These are phyloP conservation scores for Miniopterus natalensis DNA, from an alignment of 2,113 vertebrate genomes.

Conservation along the genomic window DNA sequence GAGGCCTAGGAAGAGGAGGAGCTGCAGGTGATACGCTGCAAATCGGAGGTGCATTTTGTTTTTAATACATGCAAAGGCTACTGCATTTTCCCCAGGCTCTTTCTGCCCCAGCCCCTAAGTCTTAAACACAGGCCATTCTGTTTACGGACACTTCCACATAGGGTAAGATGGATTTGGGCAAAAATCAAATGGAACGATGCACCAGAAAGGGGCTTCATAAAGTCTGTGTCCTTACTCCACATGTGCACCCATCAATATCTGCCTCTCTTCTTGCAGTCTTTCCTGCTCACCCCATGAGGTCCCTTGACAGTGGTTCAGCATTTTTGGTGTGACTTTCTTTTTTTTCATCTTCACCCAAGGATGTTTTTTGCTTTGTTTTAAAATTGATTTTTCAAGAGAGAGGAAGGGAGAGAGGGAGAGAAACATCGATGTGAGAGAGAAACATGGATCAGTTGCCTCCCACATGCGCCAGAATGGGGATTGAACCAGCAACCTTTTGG, in stretches of 20 bases:
- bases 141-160: not conserved
- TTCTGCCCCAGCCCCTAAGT: not conserved
- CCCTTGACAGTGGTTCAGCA: not conserved
- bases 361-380: too few relatives aligned
- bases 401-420: too few relatives aligned
- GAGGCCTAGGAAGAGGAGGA: not conserved
- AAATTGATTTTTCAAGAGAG: too few relatives aligned
- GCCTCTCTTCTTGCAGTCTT: too few relatives aligned
- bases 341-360: too few relatives aligned
- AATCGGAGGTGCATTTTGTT: not conserved
- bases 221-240: too few relatives aligned
- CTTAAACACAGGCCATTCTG: not conserved
- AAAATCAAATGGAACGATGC: not conserved
- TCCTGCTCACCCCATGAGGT: accelerated
- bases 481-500: too few relatives aligned
- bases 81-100: not conserved
- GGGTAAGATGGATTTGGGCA: not conserved
- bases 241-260: accelerated
- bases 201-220: not conserved
- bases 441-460: too few relatives aligned
- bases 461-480: too few relatives aligned
- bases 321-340: not conserved
- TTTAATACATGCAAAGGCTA: not conserved
- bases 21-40: too few relatives aligned
- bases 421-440: too few relatives aligned